phyloP scores from a whole-genome alignment of 1,140 invertebrate genomes.

The Cotesia typhae region DNA sequence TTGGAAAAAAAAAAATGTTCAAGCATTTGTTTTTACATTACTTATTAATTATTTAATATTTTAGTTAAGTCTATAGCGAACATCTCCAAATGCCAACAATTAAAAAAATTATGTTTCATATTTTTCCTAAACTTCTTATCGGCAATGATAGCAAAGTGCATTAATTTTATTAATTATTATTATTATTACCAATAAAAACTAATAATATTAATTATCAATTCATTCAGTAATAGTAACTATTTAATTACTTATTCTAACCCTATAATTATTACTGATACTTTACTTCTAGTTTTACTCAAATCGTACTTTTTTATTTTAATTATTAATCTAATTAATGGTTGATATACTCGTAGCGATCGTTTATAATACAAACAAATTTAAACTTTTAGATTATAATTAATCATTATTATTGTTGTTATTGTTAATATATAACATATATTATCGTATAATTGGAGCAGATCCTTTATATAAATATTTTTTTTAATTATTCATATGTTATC shows the following conservation, averaged over 20 bases:
- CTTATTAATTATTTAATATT: slow-evolving; percentile 3
- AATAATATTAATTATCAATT: slow-evolving; percentile 8
- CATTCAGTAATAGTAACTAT: slow-evolving; percentile 10
- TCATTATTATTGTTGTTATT: background rate
- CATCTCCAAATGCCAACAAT: background rate
- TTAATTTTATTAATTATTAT: slow-evolving; percentile 27
- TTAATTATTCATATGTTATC: background rate
- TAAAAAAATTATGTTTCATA: slow-evolving; percentile 20
- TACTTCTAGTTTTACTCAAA: background rate
- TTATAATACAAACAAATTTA: slow-evolving; percentile 38
- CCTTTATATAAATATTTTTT: slow-evolving; percentile 17
- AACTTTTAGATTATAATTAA: slow-evolving; percentile 7
- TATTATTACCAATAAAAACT: slow-evolving; percentile 11
- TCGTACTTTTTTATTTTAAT: slow-evolving; percentile 5
- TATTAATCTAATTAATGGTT: slow-evolving; percentile 27
- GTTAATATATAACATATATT: background rate
- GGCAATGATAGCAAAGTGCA: slow-evolving; percentile 35
- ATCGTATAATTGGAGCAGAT: slow-evolving; percentile 16
- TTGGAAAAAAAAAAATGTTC: background rate
- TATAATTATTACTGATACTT: slow-evolving; percentile 26
- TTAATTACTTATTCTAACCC: too few species aligned
- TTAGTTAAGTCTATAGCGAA: background rate
- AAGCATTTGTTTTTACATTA: too few species aligned
- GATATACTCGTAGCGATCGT: slow-evolving; percentile 29
- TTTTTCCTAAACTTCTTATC: slow-evolving; percentile 21